phyloP scores from a whole-genome alignment of 2,888 invertebrate species.

The Macropis europaea region DNA sequence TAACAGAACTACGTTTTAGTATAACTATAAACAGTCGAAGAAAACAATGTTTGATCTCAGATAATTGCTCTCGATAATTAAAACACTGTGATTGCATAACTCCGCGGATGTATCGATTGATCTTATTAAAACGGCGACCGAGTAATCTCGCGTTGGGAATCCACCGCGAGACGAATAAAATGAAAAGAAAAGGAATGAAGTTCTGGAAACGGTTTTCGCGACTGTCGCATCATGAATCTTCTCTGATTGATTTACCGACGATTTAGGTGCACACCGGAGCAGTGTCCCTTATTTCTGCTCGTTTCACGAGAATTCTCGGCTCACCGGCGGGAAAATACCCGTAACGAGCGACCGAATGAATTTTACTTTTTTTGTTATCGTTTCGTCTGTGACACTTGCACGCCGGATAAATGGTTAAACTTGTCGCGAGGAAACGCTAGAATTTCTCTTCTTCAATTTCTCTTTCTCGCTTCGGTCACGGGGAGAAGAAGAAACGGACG shows the following conservation, averaged over 20 bases:
- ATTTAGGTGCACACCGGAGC: conserved; percentile 1
- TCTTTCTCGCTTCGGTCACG: conserved; percentile 15
- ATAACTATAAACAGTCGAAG: too few relatives aligned
- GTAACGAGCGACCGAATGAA: conserved; percentile 29
- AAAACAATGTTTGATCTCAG: too few relatives aligned
- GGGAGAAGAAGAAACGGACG: too few relatives aligned
- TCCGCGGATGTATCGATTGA: conserved; percentile 21
- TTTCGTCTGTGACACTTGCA: conserved; percentile 25
- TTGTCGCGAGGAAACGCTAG: conserved; percentile 32
- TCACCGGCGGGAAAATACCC: conserved; percentile 1
- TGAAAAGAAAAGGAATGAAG: neutral
- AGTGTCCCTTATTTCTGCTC: conserved; percentile 15
- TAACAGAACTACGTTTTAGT: too few relatives aligned
- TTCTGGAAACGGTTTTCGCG: conserved; percentile 1
- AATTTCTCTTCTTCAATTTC: conserved; percentile 38
- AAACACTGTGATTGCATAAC: conserved; percentile 40
- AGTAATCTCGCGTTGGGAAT: conserved; percentile 1
- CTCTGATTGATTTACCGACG: conserved; percentile 24
- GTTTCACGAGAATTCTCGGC: conserved; percentile 10
- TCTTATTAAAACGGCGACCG: neutral
- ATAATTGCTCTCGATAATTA: too few relatives aligned
- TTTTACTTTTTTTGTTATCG: conserved; percentile 28
- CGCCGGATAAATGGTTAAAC: conserved; percentile 23
- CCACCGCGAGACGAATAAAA: neutral
- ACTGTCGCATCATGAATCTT: neutral